phyloP scores from a whole-genome alignment of 2,888 invertebrate genomes.

The Sesia bembeciformis region DNA sequence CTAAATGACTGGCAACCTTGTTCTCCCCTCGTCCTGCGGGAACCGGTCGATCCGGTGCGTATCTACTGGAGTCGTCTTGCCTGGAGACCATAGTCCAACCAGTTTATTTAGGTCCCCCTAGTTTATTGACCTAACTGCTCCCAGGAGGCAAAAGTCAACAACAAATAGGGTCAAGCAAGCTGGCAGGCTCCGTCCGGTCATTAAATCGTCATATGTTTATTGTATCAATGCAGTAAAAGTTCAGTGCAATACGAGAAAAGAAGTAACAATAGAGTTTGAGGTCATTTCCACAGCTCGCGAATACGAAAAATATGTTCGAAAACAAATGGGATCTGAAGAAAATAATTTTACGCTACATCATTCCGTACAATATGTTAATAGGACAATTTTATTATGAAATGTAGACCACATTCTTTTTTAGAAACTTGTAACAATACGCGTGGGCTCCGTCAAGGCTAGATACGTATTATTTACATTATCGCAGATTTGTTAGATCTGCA shows the following conservation, averaged over 20 bases:
- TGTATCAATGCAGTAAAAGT: too few species aligned
- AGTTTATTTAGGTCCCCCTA: constrained; percentile 19
- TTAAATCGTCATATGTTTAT: too few species aligned
- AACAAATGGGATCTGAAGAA: too few species aligned
- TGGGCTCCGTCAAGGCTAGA: constrained; percentile 11
- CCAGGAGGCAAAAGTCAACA: constrained; percentile 5
- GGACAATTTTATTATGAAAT: constrained; percentile 3
- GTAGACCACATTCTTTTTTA: constrained; percentile 14
- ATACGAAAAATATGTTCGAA: too few species aligned
- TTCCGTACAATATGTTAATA: constrained; percentile 2
- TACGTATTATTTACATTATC: too few species aligned
- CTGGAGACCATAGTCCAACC: constrained; percentile 33
- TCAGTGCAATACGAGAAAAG: too few species aligned
- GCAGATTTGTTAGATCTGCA: too few species aligned
- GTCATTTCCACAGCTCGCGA: too few species aligned
- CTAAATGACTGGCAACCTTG: constrained; percentile 56
- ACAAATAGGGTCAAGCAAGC: background rate
- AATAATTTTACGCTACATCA: too few species aligned
- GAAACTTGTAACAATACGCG: constrained; percentile 15
- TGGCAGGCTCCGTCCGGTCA: background rate
- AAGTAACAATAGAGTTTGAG: too few species aligned
- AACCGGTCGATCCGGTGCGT: constrained; percentile 43
- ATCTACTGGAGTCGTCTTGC: constrained; percentile 38
- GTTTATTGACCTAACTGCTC: background rate
- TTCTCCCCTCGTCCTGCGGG: constrained; percentile 55